Evolutionary conservation across 2,113 vertebrate genomes (phyloP), one percentile per base, ranked within the genome.

Genomic region (Triplophysa dalaica): DNA sequence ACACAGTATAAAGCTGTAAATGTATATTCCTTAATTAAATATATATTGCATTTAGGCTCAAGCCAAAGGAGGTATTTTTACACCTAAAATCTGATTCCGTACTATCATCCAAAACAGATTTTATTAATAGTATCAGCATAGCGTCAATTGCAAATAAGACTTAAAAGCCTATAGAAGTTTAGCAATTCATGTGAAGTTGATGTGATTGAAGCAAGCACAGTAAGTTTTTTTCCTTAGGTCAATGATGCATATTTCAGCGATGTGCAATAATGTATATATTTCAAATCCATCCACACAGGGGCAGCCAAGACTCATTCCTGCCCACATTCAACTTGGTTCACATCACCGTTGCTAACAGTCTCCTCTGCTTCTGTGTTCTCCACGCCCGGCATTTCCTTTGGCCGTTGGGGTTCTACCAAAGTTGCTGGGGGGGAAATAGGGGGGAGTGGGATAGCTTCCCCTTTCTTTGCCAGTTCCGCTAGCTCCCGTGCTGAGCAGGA

Each of bases 401-500:
- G 68, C 45, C 4, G 61, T 58, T 5, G 24, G 48, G 45, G 29
- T 26, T 73, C 72, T 10, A 21, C 52, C 10, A 66, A 6, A 6
- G 56, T 66, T 24, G 62, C 70, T 0, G 79, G 70, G 22, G 85
- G 81, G 1, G 83, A 78, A 17, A 80, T 79, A 0, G 85, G 80
- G 0, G 85, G 83, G 2, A 86, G 52, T 24, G 87, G 85, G 70
- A 85, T 84, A 54, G 62, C 74, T 43, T 88, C 87, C 2, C 85
- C 87, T 70, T 88, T 87, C 78, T 85, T 84, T 60, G 79, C 82
- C 79, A 88, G 83, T 38, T 93, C 93, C 0, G 92, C 90, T n/a
- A 95, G 81, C 63, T 95, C 90, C 1, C 89, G 87, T 66, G 94
- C 94, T 0, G 94, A 95, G 90, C 93, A 94, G 3, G 87, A 88